These are phyloP conservation scores for Archips crataeganus DNA, from an alignment of 2,888 invertebrate genomes.

Conservation along the genomic window DNA sequence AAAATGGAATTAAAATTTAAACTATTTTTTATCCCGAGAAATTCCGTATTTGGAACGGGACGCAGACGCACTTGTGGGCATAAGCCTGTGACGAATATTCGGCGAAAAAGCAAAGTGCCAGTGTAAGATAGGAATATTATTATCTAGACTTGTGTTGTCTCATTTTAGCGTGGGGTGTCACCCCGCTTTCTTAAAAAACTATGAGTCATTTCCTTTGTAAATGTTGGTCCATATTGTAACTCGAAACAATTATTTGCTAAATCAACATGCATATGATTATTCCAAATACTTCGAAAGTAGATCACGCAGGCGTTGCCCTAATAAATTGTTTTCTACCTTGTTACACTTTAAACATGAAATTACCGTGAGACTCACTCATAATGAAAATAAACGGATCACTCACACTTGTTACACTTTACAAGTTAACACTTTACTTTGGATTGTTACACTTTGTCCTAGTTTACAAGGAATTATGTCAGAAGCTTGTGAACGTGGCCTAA, in stretches of 20 bases:
- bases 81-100: not conserved
- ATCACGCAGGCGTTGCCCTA: slow-evolving; percentile 28
- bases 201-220: not conserved
- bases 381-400: too few species aligned
- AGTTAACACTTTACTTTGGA: too few species aligned
- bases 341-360: too few species aligned
- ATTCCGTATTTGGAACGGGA: too few species aligned
- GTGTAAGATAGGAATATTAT: not conserved
- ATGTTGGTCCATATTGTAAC: not conserved
- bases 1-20: too few species aligned
- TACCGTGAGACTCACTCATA: too few species aligned
- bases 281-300: slow-evolving; percentile 32
- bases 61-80: too few species aligned
- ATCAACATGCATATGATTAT: slow-evolving; percentile 22
- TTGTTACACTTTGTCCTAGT: slow-evolving; percentile 33
- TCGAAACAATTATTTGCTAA: slow-evolving; percentile 25
- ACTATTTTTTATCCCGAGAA: too few species aligned
- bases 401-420: too few species aligned
- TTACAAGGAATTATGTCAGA: slow-evolving; percentile 23
- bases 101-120: not conserved
- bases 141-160: too few species aligned
- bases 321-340: slow-evolving; percentile 29
- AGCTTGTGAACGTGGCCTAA: slow-evolving; percentile 28
- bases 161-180: not conserved
- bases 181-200: not conserved